These are phyloP conservation scores for Hylaeus anthracinus DNA, from an alignment of 1,140 invertebrate genomes.

Conservation along the genomic window DNA sequence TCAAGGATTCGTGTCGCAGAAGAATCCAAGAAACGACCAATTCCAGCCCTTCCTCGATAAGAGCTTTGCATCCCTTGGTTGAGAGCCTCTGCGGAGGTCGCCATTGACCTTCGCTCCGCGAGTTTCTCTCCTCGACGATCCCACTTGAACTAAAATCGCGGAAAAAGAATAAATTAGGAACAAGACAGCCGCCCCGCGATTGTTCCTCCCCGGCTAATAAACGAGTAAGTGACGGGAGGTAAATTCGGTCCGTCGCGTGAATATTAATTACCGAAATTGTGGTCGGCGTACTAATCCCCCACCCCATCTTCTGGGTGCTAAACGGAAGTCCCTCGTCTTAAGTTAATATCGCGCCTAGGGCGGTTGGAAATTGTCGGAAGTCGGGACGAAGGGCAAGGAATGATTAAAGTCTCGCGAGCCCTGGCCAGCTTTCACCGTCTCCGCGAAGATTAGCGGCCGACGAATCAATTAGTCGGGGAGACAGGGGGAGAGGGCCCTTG, in stretches of 20 bases:
- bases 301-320: neutral
- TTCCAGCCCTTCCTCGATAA: no score
- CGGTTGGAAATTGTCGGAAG: conserved; percentile 65
- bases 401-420: conserved; percentile 72
- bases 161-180: conserved; percentile 19
- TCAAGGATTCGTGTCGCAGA: no score
- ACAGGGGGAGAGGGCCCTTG: conserved; percentile 52
- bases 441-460: conserved; percentile 72
- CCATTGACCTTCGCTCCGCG: no score
- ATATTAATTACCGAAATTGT: conserved; percentile 62
- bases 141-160: neutral
- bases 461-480: conserved; percentile 74
- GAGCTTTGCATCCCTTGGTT: no score
- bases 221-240: conserved; percentile 28
- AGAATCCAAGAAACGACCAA: no score
- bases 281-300: conserved; percentile 44
- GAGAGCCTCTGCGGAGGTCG: no score
- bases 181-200: neutral
- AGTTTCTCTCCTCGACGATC: no score
- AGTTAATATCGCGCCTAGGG: conserved; percentile 70
- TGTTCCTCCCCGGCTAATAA: conserved; percentile 4
- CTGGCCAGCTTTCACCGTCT: conserved; percentile 36
- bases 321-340: conserved; percentile 58
- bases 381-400: conserved; percentile 55
- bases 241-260: conserved; percentile 30